A percentile compares a stretch with the other conserved stretches of the same genome.
Evolutionary conservation across 1,140 invertebrate species (phyloP).

Genomic region (Cydia splendana): DNA sequence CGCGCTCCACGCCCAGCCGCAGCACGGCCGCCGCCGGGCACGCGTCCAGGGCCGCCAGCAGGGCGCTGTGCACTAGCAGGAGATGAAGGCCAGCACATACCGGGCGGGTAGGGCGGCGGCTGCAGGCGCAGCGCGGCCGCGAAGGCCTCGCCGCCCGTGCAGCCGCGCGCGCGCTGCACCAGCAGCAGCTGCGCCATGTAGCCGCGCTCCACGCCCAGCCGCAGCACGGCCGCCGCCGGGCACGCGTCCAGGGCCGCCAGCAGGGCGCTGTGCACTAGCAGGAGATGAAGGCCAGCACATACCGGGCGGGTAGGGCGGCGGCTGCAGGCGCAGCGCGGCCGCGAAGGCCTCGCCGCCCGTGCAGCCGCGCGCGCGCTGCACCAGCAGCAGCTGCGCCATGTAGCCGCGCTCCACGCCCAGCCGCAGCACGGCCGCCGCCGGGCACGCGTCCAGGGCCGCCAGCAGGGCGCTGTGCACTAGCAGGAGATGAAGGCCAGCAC

Average conservation of each 20-base stretch:
- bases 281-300: neutral
- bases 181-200: constrained; percentile 96
- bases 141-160: constrained; percentile 89
- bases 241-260: constrained; percentile 70
- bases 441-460: constrained; percentile 68
- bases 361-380: constrained; percentile 93
- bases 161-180: constrained; percentile 93
- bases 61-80: constrained; percentile 49
- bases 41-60: constrained; percentile 69
- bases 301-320: constrained; percentile 77
- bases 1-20: constrained; percentile 85
- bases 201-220: constrained; percentile 86
- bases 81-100: constrained; percentile 38
- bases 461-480: constrained; percentile 60
- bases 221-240: constrained; percentile 72
- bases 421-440: constrained; percentile 72
- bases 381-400: constrained; percentile 94
- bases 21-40: constrained; percentile 74
- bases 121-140: constrained; percentile 84
- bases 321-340: constrained; percentile 82
- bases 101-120: constrained; percentile 77
- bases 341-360: constrained; percentile 90
- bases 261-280: constrained; percentile 54
- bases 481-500: neutral
- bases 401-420: constrained; percentile 90